A percentile compares a stretch with the other conserved stretches of the same genome.
These are phyloP conservation scores for Mesaphorura yosii DNA, from an alignment of 1,140 invertebrate genomes.

Conservation along the genomic window DNA sequence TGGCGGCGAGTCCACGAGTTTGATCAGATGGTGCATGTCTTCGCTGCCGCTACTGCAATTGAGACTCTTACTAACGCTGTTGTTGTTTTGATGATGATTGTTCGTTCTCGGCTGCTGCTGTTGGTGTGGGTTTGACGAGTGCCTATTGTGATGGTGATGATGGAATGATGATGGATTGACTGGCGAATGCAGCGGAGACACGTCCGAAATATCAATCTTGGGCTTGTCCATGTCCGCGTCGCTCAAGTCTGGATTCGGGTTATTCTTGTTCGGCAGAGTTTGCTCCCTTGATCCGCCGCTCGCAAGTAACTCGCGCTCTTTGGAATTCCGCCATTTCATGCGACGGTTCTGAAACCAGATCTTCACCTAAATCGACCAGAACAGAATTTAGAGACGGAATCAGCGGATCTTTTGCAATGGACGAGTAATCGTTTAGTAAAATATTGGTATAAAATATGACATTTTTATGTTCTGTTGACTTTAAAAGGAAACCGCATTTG, in stretches of 20 bases:
- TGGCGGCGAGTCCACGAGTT: background rate
- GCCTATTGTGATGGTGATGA: conserved; percentile 12
- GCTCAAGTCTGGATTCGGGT: conserved; percentile 88
- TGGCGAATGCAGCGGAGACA: conserved; percentile 38
- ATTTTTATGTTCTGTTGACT: too few relatives aligned
- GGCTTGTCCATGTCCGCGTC: conserved; percentile 70
- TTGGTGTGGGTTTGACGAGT: background rate
- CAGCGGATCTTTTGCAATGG: too few relatives aligned
- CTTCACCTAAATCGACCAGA: conserved; percentile 84
- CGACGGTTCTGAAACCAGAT: conserved; percentile 93
- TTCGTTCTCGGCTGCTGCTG: too few relatives aligned
- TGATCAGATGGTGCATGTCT: too few relatives aligned
- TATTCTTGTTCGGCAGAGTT: conserved; percentile 91
- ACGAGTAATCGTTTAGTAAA: too few relatives aligned
- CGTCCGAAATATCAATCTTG: conserved; percentile 45
- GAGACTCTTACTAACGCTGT: too few relatives aligned
- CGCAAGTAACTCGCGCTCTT: conserved; percentile 86
- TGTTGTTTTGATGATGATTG: too few relatives aligned
- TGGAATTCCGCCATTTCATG: conserved; percentile 96
- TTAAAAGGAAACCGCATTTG: too few relatives aligned
- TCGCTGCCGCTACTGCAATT: too few relatives aligned
- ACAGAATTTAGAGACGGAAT: too few relatives aligned
- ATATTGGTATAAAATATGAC: too few relatives aligned
- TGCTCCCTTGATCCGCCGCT: conserved; percentile 84
- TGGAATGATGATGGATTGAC: conserved; percentile 14